Conservation (phyloP, 2,888 invertebrate species). For the Rutpela maculata region DNA sequence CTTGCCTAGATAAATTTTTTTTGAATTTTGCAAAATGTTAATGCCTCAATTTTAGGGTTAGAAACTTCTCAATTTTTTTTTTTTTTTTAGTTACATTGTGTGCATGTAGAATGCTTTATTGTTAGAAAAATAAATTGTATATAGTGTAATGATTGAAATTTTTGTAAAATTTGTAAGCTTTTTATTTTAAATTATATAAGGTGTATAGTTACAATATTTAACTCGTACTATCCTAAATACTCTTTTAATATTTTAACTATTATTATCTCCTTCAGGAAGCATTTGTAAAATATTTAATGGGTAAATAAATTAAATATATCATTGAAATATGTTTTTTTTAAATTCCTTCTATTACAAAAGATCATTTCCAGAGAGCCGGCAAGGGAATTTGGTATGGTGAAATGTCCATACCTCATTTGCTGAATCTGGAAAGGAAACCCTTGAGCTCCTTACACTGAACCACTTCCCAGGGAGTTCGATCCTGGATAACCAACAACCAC, state of each 20-base stretch:
- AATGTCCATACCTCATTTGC: too few relatives aligned
- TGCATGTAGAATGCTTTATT: constrained; percentile 47
- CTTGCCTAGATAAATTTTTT: too few relatives aligned
- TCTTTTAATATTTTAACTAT: constrained; percentile 58
- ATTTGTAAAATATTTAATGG: constrained; percentile 58
- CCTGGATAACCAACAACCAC: too few relatives aligned
- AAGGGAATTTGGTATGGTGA: too few relatives aligned
- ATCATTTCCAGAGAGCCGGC: too few relatives aligned
- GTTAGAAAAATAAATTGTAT: constrained; percentile 49
- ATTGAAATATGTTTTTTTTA: constrained; percentile 16
- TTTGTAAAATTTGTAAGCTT: constrained; percentile 59
- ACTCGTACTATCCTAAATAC: constrained; percentile 59
- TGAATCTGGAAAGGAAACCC: too few relatives aligned
- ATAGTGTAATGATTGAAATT: constrained; percentile 53
- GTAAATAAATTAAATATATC: constrained; percentile 50
- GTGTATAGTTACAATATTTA: constrained; percentile 57
- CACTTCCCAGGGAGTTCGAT: too few relatives aligned
- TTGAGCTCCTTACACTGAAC: too few relatives aligned
- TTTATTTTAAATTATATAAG: constrained; percentile 52
- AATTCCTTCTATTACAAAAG: too few relatives aligned
- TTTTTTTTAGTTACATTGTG: constrained; percentile 35
- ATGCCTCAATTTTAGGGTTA: background rate
- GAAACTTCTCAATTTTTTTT: constrained; percentile 41
- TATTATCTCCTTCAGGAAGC: constrained; percentile 41
- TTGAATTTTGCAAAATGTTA: background rate